phyloP scores from a whole-genome alignment of 1,140 invertebrate species.

The Diploscapter pachys region DNA sequence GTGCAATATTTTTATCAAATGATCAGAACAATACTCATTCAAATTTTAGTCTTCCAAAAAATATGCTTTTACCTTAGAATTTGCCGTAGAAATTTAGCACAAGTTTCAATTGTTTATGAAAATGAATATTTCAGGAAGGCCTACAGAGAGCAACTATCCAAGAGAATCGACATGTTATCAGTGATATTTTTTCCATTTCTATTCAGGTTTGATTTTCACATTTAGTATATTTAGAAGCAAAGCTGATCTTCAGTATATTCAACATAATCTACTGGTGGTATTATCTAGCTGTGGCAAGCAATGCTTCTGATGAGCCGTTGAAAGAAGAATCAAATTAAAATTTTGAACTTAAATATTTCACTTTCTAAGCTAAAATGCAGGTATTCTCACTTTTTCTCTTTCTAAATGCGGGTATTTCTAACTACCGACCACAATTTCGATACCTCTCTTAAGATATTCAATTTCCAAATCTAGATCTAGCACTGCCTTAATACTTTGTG shows the following conservation, averaged over 20 bases:
- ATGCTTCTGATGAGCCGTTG: too few relatives aligned
- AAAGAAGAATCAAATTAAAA: not conserved
- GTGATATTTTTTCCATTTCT: conserved; percentile 59
- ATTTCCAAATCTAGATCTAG: too few relatives aligned
- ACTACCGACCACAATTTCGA: conserved; percentile 5
- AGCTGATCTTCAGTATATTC: conserved; percentile 55
- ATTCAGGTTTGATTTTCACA: too few relatives aligned
- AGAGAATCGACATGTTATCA: conserved; percentile 59
- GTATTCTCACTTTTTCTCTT: conserved; percentile 5
- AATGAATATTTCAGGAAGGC: conserved; percentile 41
- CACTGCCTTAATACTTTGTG: too few relatives aligned
- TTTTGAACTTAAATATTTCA: not conserved
- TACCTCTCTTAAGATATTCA: not conserved
- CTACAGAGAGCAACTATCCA: conserved; percentile 47
- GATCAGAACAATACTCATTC: too few relatives aligned
- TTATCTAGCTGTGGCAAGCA: conserved; percentile 32
- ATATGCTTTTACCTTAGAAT: too few relatives aligned
- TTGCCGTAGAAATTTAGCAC: not conserved
- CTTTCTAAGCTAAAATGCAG: not conserved
- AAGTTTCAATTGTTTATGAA: conserved; percentile 39
- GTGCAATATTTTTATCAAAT: too few relatives aligned
- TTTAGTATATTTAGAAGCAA: too few relatives aligned
- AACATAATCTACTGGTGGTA: conserved; percentile 60
- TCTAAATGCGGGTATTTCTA: not conserved
- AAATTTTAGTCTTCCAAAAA: too few relatives aligned